These are phyloP conservation scores for Sinotaia quadrata DNA, from an alignment of 2,888 invertebrate genomes.

Conservation along the genomic window DNA sequence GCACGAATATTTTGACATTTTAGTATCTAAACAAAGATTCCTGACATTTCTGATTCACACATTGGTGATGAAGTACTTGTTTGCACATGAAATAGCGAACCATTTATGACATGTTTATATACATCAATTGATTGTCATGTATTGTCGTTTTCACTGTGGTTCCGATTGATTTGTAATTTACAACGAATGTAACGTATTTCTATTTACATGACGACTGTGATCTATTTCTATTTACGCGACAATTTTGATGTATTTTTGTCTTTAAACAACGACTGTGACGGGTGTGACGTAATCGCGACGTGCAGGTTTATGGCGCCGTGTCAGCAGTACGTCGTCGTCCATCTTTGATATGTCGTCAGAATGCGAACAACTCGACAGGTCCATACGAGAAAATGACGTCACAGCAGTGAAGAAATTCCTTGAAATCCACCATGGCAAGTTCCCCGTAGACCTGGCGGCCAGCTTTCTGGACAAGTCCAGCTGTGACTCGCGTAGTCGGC, in stretches of 20 bases:
- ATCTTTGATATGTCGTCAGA: constrained; percentile 73
- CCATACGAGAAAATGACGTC: constrained; percentile 75
- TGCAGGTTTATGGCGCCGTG: constrained; percentile 34
- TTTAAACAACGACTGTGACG: no score
- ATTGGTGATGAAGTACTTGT: no score
- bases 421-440: constrained; percentile 75
- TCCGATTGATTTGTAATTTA: neutral
- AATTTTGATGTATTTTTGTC: no score
- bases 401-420: constrained; percentile 74
- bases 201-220: neutral
- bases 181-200: neutral
- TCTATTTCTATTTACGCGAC: no score
- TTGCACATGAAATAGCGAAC: no score
- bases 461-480: constrained; percentile 44
- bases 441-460: constrained; percentile 47
- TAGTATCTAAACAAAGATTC: no score
- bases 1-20: no score
- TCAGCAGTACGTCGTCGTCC: constrained; percentile 73
- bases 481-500: constrained; percentile 52
- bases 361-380: constrained; percentile 75
- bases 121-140: no score
- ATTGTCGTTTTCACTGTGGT: no score
- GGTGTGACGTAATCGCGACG: no score
- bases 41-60: no score
- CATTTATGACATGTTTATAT: no score